Evolutionary conservation across 2,888 invertebrate genomes (phyloP).

Genomic region (Aspidiotus destructor): DNA sequence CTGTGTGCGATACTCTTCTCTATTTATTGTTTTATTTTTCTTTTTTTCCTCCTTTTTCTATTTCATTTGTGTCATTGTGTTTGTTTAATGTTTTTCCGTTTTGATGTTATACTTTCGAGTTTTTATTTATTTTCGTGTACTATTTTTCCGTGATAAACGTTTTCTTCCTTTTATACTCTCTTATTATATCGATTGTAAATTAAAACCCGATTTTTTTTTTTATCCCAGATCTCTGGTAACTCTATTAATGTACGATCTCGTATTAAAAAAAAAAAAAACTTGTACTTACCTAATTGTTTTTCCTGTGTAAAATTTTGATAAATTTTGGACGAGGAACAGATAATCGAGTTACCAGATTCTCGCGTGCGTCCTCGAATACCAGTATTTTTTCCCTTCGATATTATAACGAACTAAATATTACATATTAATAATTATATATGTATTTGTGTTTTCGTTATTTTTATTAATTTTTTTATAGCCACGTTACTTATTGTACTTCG

Average conservation of each 20-base stretch:
- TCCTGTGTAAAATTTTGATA: not conserved
- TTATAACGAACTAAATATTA: constrained; percentile 1
- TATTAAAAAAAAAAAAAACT: not conserved
- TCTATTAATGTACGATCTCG: constrained; percentile 7
- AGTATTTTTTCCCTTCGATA: constrained; percentile 26
- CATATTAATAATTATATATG: constrained; percentile 11
- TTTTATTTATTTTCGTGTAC: constrained; percentile 20
- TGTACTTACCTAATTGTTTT: not conserved
- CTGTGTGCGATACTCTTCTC: not conserved
- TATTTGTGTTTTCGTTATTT: constrained; percentile 24
- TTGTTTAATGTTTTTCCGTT: constrained; percentile 31
- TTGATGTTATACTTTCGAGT: constrained; percentile 19
- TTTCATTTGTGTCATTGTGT: constrained; percentile 12
- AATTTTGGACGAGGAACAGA: constrained; percentile 22
- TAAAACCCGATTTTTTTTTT: constrained; percentile 3
- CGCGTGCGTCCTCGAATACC: constrained; percentile 29
- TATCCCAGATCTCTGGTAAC: constrained; percentile 27
- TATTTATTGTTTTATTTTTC: constrained; percentile 3
- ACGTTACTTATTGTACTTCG: constrained; percentile 28
- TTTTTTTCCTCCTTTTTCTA: not conserved
- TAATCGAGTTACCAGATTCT: constrained; percentile 32
- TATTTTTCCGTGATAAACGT: constrained; percentile 23
- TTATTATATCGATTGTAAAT: constrained; percentile 18
- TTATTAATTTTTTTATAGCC: constrained; percentile 29
- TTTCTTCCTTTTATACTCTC: constrained; percentile 26